These are phyloP conservation scores for Hypomecis atomaria DNA, from an alignment of 2,888 invertebrate species.

Conservation along the genomic window DNA sequence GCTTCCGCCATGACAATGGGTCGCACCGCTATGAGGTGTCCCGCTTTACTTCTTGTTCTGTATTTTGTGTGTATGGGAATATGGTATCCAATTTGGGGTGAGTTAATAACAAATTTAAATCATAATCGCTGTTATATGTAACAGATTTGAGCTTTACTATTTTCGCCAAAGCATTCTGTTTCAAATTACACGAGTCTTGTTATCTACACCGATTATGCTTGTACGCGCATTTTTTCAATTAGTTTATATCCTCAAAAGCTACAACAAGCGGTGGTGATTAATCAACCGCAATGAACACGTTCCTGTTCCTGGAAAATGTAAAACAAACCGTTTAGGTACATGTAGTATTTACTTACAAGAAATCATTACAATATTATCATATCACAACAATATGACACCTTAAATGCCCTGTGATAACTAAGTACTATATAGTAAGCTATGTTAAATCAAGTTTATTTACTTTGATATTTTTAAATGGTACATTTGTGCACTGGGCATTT, in stretches of 20 bases:
- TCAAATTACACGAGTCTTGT: conserved; percentile 32
- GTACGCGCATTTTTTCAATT: conserved; percentile 53
- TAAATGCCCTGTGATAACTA: too few species aligned
- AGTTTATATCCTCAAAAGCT: conserved; percentile 53
- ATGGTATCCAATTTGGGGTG: conserved; percentile 73
- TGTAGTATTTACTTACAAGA: neutral
- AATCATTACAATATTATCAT: neutral
- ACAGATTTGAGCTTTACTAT: conserved; percentile 24
- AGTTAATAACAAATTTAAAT: conserved; percentile 55
- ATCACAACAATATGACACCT: neutral
- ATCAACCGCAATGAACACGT: conserved; percentile 43
- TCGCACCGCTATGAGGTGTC: conserved; percentile 70
- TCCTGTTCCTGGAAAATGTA: conserved; percentile 38
- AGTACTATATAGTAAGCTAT: too few species aligned
- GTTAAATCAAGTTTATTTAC: too few species aligned
- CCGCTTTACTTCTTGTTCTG: conserved; percentile 71
- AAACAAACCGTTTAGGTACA: neutral
- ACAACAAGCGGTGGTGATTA: conserved; percentile 42
- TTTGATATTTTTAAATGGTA: too few species aligned
- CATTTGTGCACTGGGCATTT: too few species aligned
- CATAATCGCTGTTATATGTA: conserved; percentile 31
- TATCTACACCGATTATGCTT: conserved; percentile 21
- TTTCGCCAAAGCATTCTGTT: conserved; percentile 12
- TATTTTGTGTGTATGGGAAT: conserved; percentile 77
- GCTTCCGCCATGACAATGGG: conserved; percentile 82